Base-by-base conservation (phyloP, 2,797 vertebrate species). In the Lerista edwardsae region DNA sequence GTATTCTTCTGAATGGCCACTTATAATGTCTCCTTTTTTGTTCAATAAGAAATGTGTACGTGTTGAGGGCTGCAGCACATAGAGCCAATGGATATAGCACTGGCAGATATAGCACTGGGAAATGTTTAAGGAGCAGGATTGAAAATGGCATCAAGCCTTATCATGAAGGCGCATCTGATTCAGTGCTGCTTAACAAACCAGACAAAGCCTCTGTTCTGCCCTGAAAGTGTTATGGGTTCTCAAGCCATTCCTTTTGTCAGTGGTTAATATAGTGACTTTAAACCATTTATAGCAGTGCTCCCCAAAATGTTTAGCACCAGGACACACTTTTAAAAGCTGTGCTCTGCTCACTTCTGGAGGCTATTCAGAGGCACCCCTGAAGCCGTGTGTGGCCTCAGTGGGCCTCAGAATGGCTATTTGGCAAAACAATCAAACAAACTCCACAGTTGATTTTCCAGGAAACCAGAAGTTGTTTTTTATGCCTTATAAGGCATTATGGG, bases 1-100 rank as follows among this genome's bases (percentile, higher is more conserved):
- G 6, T 82, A 39, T 77, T 0, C 4, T 72, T 82, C 68, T 57
- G 10, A 72, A 88, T 79, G 23, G 11, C 39, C 90, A 91, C 79
- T 69, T 81, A 36, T 10, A 34, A 34, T 86, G 3, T 72, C 55
- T 80, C 12, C 0, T 0, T 80, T 87, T 0, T 76, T 87, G 59
- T 25, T 61, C 25, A 61, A 23, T 5, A 29, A 25, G 36, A 67
- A 72, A 55, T 55, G 3, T 55, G 51, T 15, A 55, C 6, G 51
- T 55, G 2, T 55, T 15, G 2, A 65, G 75, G 31, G 3, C 0
- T 0, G 3, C 75, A 31, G 15, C 78, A 31, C 59, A 3, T 61
- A 61, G 59, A 25, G 59, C 59, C 23, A 25, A 61, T 61, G 59
- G 55, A 61, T 25, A 2, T 61, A 25, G 59, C 44, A 81, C 59